These are phyloP conservation scores for Scelioninae gen. 2 DNA, from an alignment of 2,888 invertebrate species.

Conservation along the genomic window DNA sequence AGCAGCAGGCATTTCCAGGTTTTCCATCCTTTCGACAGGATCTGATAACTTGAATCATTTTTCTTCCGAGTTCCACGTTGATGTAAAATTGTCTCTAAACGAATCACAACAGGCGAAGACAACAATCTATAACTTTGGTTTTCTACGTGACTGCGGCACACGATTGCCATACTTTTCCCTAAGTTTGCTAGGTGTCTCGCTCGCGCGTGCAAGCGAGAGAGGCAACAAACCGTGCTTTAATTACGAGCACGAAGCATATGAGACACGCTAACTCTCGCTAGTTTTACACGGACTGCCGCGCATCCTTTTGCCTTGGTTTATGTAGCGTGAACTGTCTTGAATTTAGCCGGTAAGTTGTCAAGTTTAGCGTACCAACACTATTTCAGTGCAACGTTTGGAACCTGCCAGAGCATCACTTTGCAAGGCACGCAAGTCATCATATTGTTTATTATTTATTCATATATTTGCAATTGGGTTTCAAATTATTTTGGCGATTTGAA, in stretches of 20 bases:
- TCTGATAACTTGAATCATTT: not conserved
- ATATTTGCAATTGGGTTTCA: no score
- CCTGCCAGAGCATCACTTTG: constrained; percentile 11
- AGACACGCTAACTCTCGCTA: constrained; percentile 61
- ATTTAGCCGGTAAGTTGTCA: constrained; percentile 55
- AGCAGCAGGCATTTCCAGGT: no score
- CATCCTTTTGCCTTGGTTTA: constrained; percentile 59
- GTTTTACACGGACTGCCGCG: constrained; percentile 57
- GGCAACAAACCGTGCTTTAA: constrained; percentile 63
- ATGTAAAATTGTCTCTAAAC: constrained; percentile 4
- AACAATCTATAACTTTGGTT: constrained; percentile 32
- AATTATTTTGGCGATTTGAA: no score
- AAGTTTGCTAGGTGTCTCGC: not conserved
- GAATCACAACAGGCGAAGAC: no score
- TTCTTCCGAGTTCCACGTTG: not conserved
- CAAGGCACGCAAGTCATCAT: constrained; percentile 2
- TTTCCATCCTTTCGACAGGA: no score
- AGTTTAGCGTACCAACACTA: constrained; percentile 12
- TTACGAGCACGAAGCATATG: constrained; percentile 66
- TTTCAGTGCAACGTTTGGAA: constrained; percentile 5
- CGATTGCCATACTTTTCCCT: not conserved
- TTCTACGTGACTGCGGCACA: constrained; percentile 10
- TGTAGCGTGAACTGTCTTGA: constrained; percentile 59
- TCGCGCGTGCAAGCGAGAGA: constrained; percentile 5
- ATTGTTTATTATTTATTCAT: constrained; percentile 5